Evolutionary conservation across 1,140 invertebrate species (phyloP), one percentile per base, ranked within the genome.

Genomic region (Gerris buenoi): DNA sequence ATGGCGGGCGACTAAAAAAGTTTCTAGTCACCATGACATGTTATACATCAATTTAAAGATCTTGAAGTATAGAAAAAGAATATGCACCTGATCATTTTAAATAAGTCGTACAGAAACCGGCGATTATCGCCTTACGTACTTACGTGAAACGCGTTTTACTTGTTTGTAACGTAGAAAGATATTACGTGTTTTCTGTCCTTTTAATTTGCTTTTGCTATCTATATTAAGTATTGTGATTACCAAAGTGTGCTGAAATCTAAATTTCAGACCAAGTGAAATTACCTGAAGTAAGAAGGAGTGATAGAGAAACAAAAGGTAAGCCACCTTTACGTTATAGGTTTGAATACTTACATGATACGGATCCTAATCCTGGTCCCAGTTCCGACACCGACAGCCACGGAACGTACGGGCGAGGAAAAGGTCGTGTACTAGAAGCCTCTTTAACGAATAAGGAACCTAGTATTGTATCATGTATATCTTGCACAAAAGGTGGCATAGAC

Each of bases 401-500:
- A 18, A 46, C 33, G 18, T 5, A 10, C 33, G 33, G 18, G 33
- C 5, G 5, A 5, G 33, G 33, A 46, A 18, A 46, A 46, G 33
- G 33, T 18, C 33, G 18, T 46, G 33, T 46, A 46, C 18, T 46
- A 18, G 5, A 5, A 5, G 33, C 5, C 5, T 10, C 18, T 46
- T 46, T 46, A 46, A 46, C 33, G 33, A 46, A 46, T 18, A 46
- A 18, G 18, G 33, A 46, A 46, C 33, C 33, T 46, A 46, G 33
- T 46, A 46, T 46, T 10, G 18, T 10, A 46, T 46, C 33, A 46
- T 89, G 91, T n/a, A n/a, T n/a, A n/a, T n/a, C n/a, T n/a, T n/a
- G n/a, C n/a, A n/a, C n/a, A 77, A 72, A 87, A 86, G 70, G 73
- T n/a, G n/a, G n/a, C n/a, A n/a, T n/a, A 73, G 73, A 72, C 74